phyloP scores from a whole-genome alignment of 2,797 vertebrate genomes.

The Dallia pectoralis region DNA sequence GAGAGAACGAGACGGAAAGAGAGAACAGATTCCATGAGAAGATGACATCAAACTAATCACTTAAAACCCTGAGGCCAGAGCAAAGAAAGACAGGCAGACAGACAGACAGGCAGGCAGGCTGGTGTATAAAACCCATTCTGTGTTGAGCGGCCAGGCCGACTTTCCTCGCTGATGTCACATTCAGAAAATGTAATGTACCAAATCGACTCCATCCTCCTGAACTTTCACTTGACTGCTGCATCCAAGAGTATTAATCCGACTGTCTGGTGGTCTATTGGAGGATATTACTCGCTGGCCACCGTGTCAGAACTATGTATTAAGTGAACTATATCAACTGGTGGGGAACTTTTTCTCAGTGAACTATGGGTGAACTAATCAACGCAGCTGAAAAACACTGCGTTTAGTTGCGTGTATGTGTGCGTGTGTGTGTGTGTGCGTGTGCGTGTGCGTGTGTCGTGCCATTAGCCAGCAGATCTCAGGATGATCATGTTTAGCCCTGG shows the following conservation, averaged over 20 bases:
- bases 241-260: not conserved
- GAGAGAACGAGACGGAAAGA: not conserved
- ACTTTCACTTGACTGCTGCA: not conserved
- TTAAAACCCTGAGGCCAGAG: slow-evolving; percentile 17
- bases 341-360: not conserved
- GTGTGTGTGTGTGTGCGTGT: not conserved
- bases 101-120: too few species aligned
- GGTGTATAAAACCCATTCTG: too few species aligned
- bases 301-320: not conserved
- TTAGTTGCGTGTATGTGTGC: not conserved
- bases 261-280: not conserved
- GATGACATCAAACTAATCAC: slow-evolving; percentile 20
- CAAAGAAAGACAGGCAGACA: too few species aligned
- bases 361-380: not conserved
- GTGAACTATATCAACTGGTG: not conserved
- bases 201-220: not conserved
- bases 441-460: not conserved
- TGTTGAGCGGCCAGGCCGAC: not conserved
- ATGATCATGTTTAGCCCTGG: not conserved
- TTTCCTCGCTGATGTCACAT: slow-evolving; percentile 21
- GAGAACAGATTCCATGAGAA: not conserved
- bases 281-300: not conserved
- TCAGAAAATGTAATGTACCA: slow-evolving; percentile 29
- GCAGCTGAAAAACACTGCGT: not conserved
- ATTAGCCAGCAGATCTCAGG: not conserved